Evolutionary conservation across 2,113 vertebrate species (phyloP).

Genomic region (Camelus bactrianus): DNA sequence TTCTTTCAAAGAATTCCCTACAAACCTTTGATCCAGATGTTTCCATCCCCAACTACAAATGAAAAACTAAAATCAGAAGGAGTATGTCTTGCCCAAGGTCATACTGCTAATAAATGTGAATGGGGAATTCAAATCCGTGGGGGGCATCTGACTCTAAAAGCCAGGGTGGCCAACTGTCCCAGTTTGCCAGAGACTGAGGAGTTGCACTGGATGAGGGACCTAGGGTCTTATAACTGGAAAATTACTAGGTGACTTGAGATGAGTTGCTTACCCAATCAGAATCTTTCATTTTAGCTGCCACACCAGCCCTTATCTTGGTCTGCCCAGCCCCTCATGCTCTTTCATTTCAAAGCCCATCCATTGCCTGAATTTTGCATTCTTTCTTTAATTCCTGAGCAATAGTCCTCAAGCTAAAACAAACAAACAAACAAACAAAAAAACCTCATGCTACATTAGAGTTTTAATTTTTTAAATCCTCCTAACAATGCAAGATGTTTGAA

Average conservation of each 20-base stretch:
- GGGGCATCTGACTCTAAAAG: neutral
- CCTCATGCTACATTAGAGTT: neutral
- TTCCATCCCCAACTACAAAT: neutral
- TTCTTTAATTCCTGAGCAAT: neutral
- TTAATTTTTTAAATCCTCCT: slow-evolving; percentile 32
- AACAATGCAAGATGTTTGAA: neutral
- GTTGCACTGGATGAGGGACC: neutral
- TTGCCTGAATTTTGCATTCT: neutral
- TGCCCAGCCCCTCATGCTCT: neutral
- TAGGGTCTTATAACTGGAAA: neutral
- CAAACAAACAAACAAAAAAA: no score
- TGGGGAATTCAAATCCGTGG: neutral
- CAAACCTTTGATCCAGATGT: neutral
- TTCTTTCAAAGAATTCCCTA: neutral
- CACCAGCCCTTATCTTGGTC: neutral
- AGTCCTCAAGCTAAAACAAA: no score
- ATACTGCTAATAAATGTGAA: neutral
- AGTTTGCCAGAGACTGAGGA: neutral
- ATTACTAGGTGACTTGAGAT: neutral
- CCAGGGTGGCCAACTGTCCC: neutral
- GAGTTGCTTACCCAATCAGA: neutral
- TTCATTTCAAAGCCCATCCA: neutral
- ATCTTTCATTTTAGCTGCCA: neutral
- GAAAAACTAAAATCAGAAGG: slow-evolving; percentile 19
- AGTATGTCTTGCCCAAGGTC: neutral